phyloP scores from a whole-genome alignment of 2,797 vertebrate species.

The Balearica regulorum region DNA sequence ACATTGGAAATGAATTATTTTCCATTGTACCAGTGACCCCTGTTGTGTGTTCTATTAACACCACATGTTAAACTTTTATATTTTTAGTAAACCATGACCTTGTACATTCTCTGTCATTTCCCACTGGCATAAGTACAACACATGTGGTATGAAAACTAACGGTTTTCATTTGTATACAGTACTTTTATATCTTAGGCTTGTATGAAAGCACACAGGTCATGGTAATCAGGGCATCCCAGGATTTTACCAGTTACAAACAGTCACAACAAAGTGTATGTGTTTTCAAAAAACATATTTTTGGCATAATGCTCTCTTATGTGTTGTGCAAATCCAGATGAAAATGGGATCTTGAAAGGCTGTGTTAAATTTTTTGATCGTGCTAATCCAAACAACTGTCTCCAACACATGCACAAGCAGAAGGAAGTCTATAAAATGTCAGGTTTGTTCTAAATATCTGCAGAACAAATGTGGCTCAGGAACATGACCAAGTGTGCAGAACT shows the following conservation, averaged over 20 bases:
- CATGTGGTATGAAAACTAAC: constrained; percentile 59
- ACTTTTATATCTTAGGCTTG: not conserved
- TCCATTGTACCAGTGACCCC: constrained; percentile 65
- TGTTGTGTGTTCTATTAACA: constrained; percentile 73
- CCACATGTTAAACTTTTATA: constrained; percentile 69
- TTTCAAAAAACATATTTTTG: constrained; percentile 61
- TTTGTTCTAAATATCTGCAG: constrained; percentile 63
- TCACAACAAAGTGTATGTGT: constrained; percentile 30
- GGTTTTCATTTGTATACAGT: constrained; percentile 58
- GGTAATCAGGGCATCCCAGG: constrained; percentile 47
- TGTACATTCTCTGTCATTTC: constrained; percentile 62
- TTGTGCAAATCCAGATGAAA: constrained; percentile 66
- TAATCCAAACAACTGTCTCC: constrained; percentile 57
- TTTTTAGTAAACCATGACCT: constrained; percentile 72
- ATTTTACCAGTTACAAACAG: constrained; percentile 46
- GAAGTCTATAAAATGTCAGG: constrained; percentile 54
- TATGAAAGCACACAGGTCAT: constrained; percentile 28
- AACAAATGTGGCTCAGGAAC: constrained; percentile 61
- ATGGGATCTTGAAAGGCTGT: constrained; percentile 53
- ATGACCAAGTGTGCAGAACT: constrained; percentile 7
- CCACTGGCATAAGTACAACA: constrained; percentile 60
- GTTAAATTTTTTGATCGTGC: constrained; percentile 44
- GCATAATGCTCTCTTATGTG: constrained; percentile 24
- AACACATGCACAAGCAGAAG: constrained; percentile 51
- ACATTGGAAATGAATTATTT: constrained; percentile 62